phyloP scores from a whole-genome alignment of 2,888 invertebrate species.

The Drosophila nigritarsus region DNA sequence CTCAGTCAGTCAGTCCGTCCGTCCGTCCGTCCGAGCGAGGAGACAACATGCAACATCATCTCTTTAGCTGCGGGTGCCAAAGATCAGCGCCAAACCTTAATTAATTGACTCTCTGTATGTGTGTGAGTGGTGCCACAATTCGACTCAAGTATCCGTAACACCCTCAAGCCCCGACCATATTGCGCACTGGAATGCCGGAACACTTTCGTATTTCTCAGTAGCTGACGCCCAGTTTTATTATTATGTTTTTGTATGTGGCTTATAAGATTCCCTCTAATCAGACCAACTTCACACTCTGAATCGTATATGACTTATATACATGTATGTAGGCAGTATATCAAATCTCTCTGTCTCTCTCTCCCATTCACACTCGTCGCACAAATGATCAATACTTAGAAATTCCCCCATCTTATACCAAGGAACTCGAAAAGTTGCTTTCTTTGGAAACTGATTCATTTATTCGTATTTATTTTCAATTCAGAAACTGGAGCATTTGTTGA shows the following conservation, averaged over 20 bases:
- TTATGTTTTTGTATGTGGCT: neutral
- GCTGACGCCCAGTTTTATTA: constrained; percentile 36
- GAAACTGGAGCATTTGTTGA: neutral
- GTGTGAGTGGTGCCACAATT: constrained; percentile 5
- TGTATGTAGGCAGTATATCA: neutral
- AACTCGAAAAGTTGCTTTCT: neutral
- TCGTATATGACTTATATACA: neutral
- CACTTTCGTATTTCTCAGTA: constrained; percentile 16
- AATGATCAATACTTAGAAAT: neutral
- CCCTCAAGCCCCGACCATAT: neutral
- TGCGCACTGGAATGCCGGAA: constrained; percentile 41
- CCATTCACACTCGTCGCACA: neutral
- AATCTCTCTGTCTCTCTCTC: neutral
- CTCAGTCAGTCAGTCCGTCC: neutral
- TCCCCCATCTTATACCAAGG: neutral
- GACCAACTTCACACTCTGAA: neutral
- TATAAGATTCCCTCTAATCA: neutral
- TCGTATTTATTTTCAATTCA: neutral
- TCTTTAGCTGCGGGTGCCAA: constrained; percentile 73
- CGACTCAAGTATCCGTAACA: neutral
- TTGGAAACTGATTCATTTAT: neutral
- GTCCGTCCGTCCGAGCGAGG: neutral
- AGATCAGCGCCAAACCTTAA: constrained; percentile 79
- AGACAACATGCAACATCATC: constrained; percentile 32
- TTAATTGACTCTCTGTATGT: constrained; percentile 66